Evolutionary conservation across 2,113 vertebrate genomes (phyloP), one percentile per base, ranked within the genome.

Genomic region (Ceyx melanurus): DNA sequence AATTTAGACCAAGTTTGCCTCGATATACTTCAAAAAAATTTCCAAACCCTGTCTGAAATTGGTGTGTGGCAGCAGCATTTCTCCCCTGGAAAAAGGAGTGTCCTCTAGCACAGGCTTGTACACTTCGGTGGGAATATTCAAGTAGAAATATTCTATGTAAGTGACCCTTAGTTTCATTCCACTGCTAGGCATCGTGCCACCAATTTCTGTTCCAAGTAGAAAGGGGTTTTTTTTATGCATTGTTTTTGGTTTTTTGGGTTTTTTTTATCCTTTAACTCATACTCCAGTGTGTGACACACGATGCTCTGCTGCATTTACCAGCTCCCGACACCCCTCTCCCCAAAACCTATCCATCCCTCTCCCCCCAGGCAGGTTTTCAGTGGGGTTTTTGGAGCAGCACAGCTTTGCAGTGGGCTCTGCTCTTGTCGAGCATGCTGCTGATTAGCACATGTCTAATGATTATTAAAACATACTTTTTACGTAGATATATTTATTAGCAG

Each of bases 281-380:
- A 3, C 70, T 51, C 17, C 15, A 8, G 17, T 0, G 17, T 0
- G 29, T 15, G 64, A 75, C 81, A 15, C 8, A 3, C 11, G 61
- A 3, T 0, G 71, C 64, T n/a, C 35, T 1, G 0, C 0, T 15
- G 77, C 58, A 15, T 17, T 23, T 9, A 15, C 16, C 58, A 37
- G 6, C 43, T 15, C 62, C 7, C 1, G 2, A 4, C 5, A 3
- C 35, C 12, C 9, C 13, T 15, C 15, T 14, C 7, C 46, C 48
- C n/a, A 50, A 5, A 4, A 2, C 0, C 57, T 31, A 0, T 1
- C 1, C 64, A 3, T 13, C 10, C 80, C n/a, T 9, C 18, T 57
- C 62, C 57, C 20, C 20, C 5, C 1, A 0, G 66, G 58, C 42
- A 16, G 61, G 1, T 74, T 73, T 91, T 5, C 15, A 2, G n/a